Evolutionary conservation across 2,797 vertebrate species (phyloP).

Genomic region (Sorex maritimensis): DNA sequence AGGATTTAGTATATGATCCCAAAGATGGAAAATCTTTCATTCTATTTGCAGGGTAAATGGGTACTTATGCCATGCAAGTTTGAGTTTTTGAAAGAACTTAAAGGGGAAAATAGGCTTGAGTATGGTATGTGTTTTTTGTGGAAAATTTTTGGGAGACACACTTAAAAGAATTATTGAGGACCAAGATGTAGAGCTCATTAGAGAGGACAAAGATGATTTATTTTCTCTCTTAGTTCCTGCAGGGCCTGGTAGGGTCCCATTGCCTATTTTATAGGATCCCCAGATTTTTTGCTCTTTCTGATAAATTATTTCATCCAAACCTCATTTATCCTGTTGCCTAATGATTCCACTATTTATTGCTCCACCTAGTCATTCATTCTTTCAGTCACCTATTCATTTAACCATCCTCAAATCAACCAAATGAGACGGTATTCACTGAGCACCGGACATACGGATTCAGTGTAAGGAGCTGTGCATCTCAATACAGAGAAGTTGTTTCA

Average conservation of each 20-base stretch:
- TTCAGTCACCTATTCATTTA: not conserved
- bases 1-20: constrained; percentile 11
- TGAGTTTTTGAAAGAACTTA: constrained; percentile 46
- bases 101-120: constrained; percentile 22
- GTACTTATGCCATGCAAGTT: constrained; percentile 11
- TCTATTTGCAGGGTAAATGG: not conserved
- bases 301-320: constrained; percentile 47
- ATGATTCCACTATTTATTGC: constrained; percentile 38
- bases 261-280: not conserved
- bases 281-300: not conserved
- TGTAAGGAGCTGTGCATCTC: constrained; percentile 9
- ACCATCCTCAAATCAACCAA: not conserved
- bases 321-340: not conserved
- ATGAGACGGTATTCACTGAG: not conserved
- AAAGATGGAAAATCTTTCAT: not conserved
- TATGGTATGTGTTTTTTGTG: too few relatives aligned
- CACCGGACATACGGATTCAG: not conserved
- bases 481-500: not conserved
- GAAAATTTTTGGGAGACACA: not conserved
- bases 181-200: not conserved
- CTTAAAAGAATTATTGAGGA: not conserved
- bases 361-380: not conserved
- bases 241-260: not conserved
- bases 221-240: not conserved
- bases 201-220: not conserved